phyloP scores from a whole-genome alignment of 2,113 vertebrate species.

The Perca schrenkii region DNA sequence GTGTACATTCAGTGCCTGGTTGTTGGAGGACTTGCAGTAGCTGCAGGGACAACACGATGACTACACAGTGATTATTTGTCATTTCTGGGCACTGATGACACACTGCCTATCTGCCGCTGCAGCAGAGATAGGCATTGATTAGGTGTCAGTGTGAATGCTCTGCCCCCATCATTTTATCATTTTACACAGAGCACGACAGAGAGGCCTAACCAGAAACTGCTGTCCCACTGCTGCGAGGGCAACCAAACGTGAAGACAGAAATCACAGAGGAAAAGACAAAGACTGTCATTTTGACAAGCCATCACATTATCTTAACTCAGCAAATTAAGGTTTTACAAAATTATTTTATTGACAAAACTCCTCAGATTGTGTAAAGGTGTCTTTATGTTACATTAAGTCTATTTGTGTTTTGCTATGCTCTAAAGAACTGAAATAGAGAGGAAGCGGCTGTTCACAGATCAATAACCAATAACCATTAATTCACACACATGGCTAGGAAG shows the following conservation, averaged over 20 bases:
- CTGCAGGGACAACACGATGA: conserved; percentile 45
- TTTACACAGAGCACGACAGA: conserved; percentile 28
- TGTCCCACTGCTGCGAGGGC: conserved; percentile 22
- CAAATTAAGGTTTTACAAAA: not conserved
- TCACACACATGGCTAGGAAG: conserved; percentile 15
- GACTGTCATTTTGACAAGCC: not conserved
- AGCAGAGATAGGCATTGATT: conserved; percentile 71
- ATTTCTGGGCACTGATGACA: conserved; percentile 56
- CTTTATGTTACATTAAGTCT: conserved; percentile 8
- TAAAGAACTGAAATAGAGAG: not conserved
- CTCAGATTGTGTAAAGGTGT: not conserved
- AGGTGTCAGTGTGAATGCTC: conserved; percentile 62
- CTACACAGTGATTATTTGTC: conserved; percentile 65
- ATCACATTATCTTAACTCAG: not conserved
- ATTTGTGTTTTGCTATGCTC: conserved; percentile 7
- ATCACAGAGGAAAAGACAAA: not conserved
- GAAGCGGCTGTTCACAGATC: conserved; percentile 27
- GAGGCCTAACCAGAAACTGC: conserved; percentile 19
- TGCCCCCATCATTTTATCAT: conserved; percentile 48
- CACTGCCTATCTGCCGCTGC: conserved; percentile 45
- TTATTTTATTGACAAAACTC: not conserved
- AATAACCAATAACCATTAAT: conserved; percentile 48
- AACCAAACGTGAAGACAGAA: conserved; percentile 9
- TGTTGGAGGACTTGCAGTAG: conserved; percentile 18
- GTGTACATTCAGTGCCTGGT: not conserved